These are phyloP conservation scores for Oreotrochilus melanogaster DNA, from an alignment of 2,113 vertebrate genomes.

Conservation along the genomic window DNA sequence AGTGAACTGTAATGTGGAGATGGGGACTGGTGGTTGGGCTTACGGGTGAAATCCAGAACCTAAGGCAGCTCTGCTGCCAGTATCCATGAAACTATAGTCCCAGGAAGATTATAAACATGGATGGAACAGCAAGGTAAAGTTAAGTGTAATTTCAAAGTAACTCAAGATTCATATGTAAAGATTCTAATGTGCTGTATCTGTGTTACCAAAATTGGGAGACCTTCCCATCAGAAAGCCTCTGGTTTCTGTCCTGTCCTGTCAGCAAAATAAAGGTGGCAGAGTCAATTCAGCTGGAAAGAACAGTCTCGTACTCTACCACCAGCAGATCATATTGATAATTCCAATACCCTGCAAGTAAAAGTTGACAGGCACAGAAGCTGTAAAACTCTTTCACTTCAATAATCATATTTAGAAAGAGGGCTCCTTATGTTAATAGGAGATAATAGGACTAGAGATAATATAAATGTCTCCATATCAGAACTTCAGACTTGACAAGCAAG, in stretches of 20 bases:
- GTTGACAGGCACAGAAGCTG: neutral
- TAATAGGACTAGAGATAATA: constrained; percentile 12
- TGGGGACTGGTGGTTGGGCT: neutral
- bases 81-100: neutral
- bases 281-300: neutral
- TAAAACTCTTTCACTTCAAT: constrained; percentile 17
- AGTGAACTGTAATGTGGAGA: neutral
- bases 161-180: neutral
- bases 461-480: constrained; percentile 18
- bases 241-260: neutral
- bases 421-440: neutral
- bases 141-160: neutral
- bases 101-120: neutral
- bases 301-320: neutral
- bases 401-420: neutral
- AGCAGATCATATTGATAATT: neutral
- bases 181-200: neutral
- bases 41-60: neutral
- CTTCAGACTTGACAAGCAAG: constrained; percentile 5
- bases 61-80: neutral
- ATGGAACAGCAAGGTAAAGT: neutral
- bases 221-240: neutral
- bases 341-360: neutral
- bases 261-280: neutral
- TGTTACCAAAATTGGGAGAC: neutral